A percentile compares a stretch with the other conserved stretches of the same genome.
Conservation (phyloP, 2,888 invertebrate species). For the Papilio gigon region DNA sequence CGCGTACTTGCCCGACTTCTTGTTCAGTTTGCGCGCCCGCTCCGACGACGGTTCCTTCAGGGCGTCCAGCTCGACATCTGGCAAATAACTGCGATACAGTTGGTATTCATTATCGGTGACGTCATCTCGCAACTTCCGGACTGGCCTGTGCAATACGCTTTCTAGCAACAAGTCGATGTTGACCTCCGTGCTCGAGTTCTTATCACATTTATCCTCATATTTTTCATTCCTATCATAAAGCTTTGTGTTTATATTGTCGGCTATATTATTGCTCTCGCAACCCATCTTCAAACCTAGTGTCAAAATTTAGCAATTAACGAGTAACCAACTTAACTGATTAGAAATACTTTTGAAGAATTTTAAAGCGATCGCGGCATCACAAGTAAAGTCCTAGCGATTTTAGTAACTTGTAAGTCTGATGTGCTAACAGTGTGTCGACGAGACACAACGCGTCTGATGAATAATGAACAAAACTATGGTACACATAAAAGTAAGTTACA, state of each 20-base stretch:
- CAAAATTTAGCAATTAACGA: conserved; percentile 14
- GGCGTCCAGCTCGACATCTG: conserved; percentile 18
- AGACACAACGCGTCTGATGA: background rate
- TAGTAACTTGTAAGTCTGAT: background rate
- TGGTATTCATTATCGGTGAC: conserved; percentile 11
- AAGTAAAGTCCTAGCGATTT: background rate
- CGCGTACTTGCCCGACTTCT: conserved; percentile 32
- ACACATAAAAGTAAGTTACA: background rate
- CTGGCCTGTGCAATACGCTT: conserved; percentile 9
- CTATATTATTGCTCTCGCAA: conserved; percentile 5
- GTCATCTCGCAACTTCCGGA: background rate
- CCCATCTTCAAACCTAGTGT: conserved; percentile 13
- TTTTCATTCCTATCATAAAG: conserved; percentile 17
- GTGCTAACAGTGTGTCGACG: too few relatives aligned
- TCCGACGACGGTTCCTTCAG: background rate
- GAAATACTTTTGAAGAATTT: background rate
- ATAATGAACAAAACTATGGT: background rate
- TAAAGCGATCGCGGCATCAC: background rate
- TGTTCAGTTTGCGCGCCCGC: conserved; percentile 5
- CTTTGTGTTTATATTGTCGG: conserved; percentile 10
- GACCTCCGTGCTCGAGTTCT: background rate
- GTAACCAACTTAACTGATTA: background rate
- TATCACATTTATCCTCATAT: conserved; percentile 14
- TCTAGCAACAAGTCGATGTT: conserved; percentile 19
- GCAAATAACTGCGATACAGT: conserved; percentile 31